phyloP scores from a whole-genome alignment of 1,140 invertebrate species.

The Drosophila seguyi region DNA sequence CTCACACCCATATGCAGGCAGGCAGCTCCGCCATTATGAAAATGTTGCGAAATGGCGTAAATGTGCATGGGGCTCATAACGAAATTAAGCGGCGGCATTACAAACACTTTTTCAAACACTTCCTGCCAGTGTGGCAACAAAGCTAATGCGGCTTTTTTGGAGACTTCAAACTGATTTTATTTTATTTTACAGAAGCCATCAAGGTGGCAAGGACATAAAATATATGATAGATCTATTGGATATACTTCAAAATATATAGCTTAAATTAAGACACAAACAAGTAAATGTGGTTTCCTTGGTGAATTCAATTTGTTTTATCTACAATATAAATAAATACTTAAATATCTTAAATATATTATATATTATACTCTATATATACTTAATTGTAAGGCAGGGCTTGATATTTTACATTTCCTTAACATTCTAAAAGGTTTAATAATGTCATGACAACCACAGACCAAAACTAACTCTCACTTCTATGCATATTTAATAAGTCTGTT shows the following conservation, averaged over 20 bases:
- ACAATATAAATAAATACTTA: not conserved
- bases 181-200: not conserved
- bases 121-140: slow-evolving; percentile 30
- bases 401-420: not conserved
- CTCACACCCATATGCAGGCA: slow-evolving; percentile 15
- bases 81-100: slow-evolving; percentile 68
- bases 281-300: not conserved
- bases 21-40: slow-evolving; percentile 70
- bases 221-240: not conserved
- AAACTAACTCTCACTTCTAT: no score
- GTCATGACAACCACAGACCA: no score
- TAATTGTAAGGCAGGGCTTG: no score
- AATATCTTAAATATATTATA: not conserved
- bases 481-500: not conserved
- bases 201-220: not conserved
- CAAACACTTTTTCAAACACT: slow-evolving; percentile 48
- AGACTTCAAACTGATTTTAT: slow-evolving; percentile 5
- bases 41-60: slow-evolving; percentile 80
- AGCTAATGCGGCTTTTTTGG: slow-evolving; percentile 19
- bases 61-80: slow-evolving; percentile 77
- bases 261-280: not conserved
- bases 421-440: not conserved
- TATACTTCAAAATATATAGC: not conserved
- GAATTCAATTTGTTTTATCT: not conserved
- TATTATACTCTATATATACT: no score